These are phyloP conservation scores for Craseonycteris thonglongyai DNA, from an alignment of 2,113 vertebrate species.

Conservation along the genomic window DNA sequence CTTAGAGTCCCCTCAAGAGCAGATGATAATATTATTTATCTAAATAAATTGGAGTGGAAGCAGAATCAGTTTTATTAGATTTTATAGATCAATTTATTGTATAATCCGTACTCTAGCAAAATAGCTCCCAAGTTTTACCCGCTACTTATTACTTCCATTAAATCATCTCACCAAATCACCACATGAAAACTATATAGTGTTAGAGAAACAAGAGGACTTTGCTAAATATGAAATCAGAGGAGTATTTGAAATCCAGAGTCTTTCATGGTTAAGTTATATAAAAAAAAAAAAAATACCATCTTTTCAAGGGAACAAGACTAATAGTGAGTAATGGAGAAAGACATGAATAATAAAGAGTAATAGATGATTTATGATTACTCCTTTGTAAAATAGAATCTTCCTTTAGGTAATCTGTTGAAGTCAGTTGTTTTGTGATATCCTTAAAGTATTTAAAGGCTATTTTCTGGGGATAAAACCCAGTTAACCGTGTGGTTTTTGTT, in stretches of 20 bases:
- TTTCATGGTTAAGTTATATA: background rate
- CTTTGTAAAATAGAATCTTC: background rate
- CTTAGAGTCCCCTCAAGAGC: background rate
- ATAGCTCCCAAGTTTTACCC: background rate
- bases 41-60: background rate
- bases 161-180: background rate
- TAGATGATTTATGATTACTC: background rate
- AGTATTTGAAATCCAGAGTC: background rate
- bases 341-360: background rate
- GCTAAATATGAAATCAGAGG: background rate
- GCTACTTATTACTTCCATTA: background rate
- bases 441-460: background rate
- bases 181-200: background rate
- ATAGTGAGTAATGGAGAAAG: background rate
- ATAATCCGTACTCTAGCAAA: background rate
- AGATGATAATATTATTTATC: background rate
- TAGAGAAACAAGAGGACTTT: background rate
- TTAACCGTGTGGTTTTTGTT: background rate
- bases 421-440: background rate
- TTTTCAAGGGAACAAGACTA: background rate
- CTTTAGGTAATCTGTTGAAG: background rate
- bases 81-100: background rate
- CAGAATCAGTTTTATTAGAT: background rate
- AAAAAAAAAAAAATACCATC: background rate
- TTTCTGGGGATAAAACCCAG: background rate